Base-by-base conservation (phyloP, 2,888 invertebrate species). In the Noctuana brunneofusca region DNA sequence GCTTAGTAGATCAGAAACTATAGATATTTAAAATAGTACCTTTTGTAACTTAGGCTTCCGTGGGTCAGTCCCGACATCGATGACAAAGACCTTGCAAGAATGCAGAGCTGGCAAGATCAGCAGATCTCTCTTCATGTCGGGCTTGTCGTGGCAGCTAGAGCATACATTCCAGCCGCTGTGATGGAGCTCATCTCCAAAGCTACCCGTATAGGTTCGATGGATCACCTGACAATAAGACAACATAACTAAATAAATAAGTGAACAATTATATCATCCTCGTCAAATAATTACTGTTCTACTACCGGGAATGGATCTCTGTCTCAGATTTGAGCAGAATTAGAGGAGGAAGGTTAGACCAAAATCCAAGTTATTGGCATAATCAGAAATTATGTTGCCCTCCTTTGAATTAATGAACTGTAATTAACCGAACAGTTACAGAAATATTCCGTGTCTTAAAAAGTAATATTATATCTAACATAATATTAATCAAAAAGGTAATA, bases 91-190 rank as follows among this genome's bases (percentile, higher is more conserved):
- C 57, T 97, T 94, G 78, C 96, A 94, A 0, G 97, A 96, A 68
- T 95, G 93, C 9, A 99, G 78, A 56, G 95, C 93, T 0, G 99
- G 98, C 65, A 98, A 80, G 5, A 99, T 93, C 38, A 99, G 87
- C 48, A 96, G 95, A 80, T 97, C 94, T 20, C 99, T 92, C 63
- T 92, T 93, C 4, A 94, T 87, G 0, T 89, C 81, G 0, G 86
- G 82, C 69, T 85, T 84, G 56, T 87, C 85, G 80, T 96, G 94
- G 81, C 98, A 99, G 83, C 98, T 98, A 70, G 98, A 97, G 82
- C 99, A 99, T 0, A 97, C 95, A 80, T 99, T 99, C 99, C 99
- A 99, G 0, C 99, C 99, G 46, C 96, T 95, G 80, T 99, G 99
- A 80, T 99, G 99, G 0, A 99, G 86, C 81, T 99, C 99, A 75